phyloP scores from a whole-genome alignment of 2,888 invertebrate genomes.

The Euclidia mi region DNA sequence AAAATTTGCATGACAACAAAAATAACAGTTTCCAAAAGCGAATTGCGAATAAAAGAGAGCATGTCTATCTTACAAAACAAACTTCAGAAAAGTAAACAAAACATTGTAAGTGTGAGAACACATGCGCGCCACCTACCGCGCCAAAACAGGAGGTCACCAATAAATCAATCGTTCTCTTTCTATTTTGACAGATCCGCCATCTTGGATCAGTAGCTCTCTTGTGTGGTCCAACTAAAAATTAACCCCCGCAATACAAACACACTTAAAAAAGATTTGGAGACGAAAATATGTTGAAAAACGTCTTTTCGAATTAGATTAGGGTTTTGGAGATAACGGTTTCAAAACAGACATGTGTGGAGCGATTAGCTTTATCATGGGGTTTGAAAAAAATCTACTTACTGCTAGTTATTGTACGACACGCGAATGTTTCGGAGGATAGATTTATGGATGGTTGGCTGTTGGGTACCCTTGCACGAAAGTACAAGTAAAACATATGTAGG shows the following conservation, averaged over 20 bases:
- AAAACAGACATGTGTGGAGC: neutral
- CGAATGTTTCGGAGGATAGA: no score
- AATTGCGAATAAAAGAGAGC: no score
- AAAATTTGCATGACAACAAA: neutral
- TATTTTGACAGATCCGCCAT: conserved; percentile 66
- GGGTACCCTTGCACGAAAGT: no score
- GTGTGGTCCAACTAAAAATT: conserved; percentile 66
- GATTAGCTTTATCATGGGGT: neutral
- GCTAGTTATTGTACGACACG: no score
- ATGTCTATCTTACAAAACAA: no score
- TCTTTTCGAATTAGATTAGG: conserved; percentile 16
- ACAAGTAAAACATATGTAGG: no score
- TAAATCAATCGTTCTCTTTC: conserved; percentile 57
- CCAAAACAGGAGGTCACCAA: conserved; percentile 31
- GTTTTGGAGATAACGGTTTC: conserved; percentile 15
- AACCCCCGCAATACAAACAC: conserved; percentile 6
- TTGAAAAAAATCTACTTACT: neutral
- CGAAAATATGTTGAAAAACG: conserved; percentile 12
- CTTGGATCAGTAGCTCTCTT: conserved; percentile 55
- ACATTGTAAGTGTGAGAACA: conserved; percentile 18
- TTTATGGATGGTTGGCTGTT: no score
- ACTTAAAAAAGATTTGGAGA: neutral
- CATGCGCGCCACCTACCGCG: conserved; percentile 56
- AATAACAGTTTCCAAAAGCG: neutral
- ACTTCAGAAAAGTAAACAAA: conserved; percentile 13